Conservation (phyloP, 2,113 vertebrate genomes). For the Bufo bufo region DNA sequence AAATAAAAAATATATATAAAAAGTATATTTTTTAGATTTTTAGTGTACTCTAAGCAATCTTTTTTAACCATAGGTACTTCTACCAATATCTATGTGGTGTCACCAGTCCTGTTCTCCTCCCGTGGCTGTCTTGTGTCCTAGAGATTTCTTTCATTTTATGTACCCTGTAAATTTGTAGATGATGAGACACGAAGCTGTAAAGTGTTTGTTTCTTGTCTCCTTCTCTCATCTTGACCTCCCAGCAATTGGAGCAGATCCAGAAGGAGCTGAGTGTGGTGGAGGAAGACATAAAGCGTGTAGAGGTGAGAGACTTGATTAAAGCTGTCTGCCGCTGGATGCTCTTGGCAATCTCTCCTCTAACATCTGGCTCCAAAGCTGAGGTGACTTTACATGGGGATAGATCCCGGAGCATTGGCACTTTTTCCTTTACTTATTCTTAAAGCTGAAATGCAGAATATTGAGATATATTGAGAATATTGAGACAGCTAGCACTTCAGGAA, state of each 20-base stretch:
- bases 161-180: neutral
- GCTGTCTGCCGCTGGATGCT: slow-evolving; percentile 7
- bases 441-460: neutral
- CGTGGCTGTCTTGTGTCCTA: neutral
- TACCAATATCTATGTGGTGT: too few species aligned
- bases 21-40: neutral
- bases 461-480: too few species aligned
- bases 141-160: neutral
- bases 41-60: neutral
- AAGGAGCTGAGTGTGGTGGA: slow-evolving; percentile 97
- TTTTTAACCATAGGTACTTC: neutral
- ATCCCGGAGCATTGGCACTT: too few species aligned
- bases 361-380: neutral
- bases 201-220: slow-evolving; percentile 49
- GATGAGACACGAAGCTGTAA: slow-evolving; percentile 12
- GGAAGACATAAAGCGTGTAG: slow-evolving; percentile 97
- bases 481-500: too few species aligned
- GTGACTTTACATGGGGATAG: neutral
- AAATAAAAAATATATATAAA: too few species aligned
- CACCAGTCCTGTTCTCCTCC: neutral
- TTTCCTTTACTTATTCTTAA: neutral
- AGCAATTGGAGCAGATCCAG: slow-evolving; percentile 98
- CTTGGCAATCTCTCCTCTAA: neutral
- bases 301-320: slow-evolving; percentile 77
- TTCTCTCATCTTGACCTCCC: slow-evolving; percentile 64